phyloP scores from a whole-genome alignment of 2,113 vertebrate genomes.

The Catagonus wagneri region DNA sequence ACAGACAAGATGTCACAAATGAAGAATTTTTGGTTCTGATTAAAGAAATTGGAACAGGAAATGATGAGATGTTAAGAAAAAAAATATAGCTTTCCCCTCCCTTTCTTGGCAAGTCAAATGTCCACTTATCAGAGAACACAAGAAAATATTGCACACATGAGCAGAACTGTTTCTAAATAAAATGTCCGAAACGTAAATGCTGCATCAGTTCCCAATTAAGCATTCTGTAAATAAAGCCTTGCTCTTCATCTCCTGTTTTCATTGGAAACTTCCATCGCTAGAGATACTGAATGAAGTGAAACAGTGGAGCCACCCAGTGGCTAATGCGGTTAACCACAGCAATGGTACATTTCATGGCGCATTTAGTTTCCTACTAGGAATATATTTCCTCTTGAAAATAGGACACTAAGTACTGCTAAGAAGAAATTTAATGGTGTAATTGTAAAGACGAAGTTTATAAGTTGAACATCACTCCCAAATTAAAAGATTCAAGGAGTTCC shows the following conservation, averaged over 20 bases:
- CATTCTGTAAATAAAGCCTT: background rate
- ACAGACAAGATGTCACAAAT: background rate
- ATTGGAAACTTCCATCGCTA: slow-evolving; percentile 8
- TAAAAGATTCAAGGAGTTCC: background rate
- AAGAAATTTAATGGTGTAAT: background rate
- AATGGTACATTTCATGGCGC: background rate
- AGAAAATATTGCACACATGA: background rate
- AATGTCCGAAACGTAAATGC: slow-evolving; percentile 32
- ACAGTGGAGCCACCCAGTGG: slow-evolving; percentile 84
- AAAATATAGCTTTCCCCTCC: background rate
- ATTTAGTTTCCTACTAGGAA: background rate
- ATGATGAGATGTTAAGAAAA: background rate
- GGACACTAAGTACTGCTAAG: background rate
- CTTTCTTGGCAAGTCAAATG: slow-evolving; percentile 18
- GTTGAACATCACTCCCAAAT: background rate
- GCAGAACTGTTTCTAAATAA: slow-evolving; percentile 52
- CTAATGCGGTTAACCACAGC: slow-evolving; percentile 69
- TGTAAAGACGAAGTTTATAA: background rate
- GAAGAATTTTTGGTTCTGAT: slow-evolving; percentile 28
- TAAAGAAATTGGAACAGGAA: slow-evolving; percentile 11
- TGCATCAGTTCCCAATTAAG: background rate
- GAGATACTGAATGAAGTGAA: slow-evolving; percentile 27
- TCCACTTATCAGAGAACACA: background rate
- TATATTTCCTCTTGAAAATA: slow-evolving; percentile 48
- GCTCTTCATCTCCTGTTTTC: background rate